A percentile compares a stretch with the other conserved stretches of the same genome.
Evolutionary conservation across 1,140 invertebrate species (phyloP).

Genomic region (Aradophagus sp.): DNA sequence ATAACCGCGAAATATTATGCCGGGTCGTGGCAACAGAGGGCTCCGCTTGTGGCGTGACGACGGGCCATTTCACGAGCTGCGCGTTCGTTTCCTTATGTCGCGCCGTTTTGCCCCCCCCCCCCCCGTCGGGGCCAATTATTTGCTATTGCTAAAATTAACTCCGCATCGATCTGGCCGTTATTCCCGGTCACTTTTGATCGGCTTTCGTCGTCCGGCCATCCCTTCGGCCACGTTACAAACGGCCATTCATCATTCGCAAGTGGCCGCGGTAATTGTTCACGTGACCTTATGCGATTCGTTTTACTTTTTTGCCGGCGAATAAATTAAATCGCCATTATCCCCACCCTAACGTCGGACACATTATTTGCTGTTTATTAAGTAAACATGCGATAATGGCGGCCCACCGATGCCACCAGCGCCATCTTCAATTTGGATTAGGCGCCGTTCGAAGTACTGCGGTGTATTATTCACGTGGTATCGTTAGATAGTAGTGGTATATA

Average conservation of each 20-base stretch:
- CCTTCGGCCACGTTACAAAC: constrained; percentile 15
- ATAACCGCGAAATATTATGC: constrained; percentile 53
- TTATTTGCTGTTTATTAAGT: constrained; percentile 28
- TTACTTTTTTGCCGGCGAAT: constrained; percentile 20
- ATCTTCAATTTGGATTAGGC: too few relatives aligned
- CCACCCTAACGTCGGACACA: too few relatives aligned
- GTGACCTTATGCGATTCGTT: constrained; percentile 31
- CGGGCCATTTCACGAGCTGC: constrained; percentile 56
- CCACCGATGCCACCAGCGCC: too few relatives aligned
- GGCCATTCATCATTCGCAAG: constrained; percentile 46
- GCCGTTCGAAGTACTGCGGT: too few relatives aligned
- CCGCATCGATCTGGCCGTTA: constrained; percentile 59
- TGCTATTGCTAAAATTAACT: constrained; percentile 69
- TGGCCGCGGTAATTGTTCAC: constrained; percentile 33
- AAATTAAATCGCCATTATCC: constrained; percentile 19
- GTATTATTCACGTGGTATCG: too few relatives aligned
- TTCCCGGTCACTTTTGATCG: constrained; percentile 54
- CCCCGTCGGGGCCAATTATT: constrained; percentile 65
- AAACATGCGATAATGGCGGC: too few relatives aligned
- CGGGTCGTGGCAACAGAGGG: constrained; percentile 24
- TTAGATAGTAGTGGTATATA: too few relatives aligned
- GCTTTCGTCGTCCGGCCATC: constrained; percentile 22
- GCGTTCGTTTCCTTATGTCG: constrained; percentile 47
- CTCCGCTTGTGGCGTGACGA: constrained; percentile 60
- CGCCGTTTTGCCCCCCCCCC: constrained; percentile 33